Evolutionary conservation across 2,888 invertebrate genomes (phyloP).

Genomic region (Pandemis heparana): DNA sequence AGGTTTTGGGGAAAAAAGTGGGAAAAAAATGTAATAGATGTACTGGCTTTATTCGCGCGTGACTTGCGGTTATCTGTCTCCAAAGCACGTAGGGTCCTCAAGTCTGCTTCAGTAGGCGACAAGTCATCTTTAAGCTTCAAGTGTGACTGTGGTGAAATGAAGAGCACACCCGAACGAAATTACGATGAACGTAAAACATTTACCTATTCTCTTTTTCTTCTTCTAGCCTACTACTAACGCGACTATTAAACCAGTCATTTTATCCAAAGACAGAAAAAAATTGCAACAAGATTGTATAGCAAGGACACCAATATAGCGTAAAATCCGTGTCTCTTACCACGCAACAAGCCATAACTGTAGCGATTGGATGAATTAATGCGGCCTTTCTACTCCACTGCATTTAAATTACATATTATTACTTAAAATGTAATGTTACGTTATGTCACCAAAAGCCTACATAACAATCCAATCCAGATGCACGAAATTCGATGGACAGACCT

Average conservation of each 20-base stretch:
- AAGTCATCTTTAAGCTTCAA: neutral
- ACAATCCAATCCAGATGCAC: neutral
- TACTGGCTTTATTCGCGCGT: conserved; percentile 9
- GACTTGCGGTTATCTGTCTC: conserved; percentile 30
- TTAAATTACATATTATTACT: neutral
- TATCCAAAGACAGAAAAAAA: too few species aligned
- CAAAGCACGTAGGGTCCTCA: conserved; percentile 4
- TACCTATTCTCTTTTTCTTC: too few species aligned
- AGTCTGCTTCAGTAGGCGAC: neutral
- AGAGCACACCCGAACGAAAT: neutral
- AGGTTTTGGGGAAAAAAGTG: conserved; percentile 34
- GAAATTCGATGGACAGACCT: neutral
- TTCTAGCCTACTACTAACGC: too few species aligned
- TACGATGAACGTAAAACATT: too few species aligned
- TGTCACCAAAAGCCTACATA: conserved; percentile 2
- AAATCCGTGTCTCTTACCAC: neutral
- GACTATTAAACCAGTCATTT: too few species aligned
- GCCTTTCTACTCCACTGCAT: neutral
- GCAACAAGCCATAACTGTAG: neutral
- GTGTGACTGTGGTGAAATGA: neutral
- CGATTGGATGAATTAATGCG: neutral
- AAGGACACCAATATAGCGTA: neutral
- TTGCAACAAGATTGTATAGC: neutral
- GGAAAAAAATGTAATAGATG: conserved; percentile 24
- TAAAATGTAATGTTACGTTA: neutral